Evolutionary conservation across 2,797 vertebrate genomes (phyloP).

Genomic region (Mormyrops boulengeri): DNA sequence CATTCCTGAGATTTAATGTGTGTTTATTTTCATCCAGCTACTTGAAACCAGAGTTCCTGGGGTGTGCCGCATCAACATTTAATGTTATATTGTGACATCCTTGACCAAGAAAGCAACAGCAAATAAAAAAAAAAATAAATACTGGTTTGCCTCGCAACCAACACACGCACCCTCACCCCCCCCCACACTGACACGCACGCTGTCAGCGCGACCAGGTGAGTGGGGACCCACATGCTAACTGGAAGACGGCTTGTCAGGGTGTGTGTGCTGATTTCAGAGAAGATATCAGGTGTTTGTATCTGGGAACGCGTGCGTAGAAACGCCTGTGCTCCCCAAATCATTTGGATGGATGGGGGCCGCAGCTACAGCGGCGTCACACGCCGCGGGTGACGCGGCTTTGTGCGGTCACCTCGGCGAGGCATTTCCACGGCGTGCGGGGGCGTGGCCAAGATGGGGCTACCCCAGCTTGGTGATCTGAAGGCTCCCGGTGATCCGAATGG

Average conservation of each 20-base stretch:
- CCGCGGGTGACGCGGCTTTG: neutral
- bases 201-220: neutral
- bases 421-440: slow-evolving; percentile 40
- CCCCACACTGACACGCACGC: no score
- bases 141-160: neutral
- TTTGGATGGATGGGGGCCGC: slow-evolving; percentile 26
- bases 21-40: neutral
- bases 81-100: slow-evolving; percentile 17
- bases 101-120: neutral
- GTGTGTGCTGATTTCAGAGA: neutral
- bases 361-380: slow-evolving; percentile 38
- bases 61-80: slow-evolving; percentile 1
- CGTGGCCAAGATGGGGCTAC: slow-evolving; percentile 46
- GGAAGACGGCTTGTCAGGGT: neutral
- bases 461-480: slow-evolving; percentile 85
- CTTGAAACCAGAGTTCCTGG: neutral
- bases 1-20: slow-evolving; percentile 23
- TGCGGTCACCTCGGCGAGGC: neutral
- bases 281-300: neutral
- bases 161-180: neutral
- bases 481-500: slow-evolving; percentile 83
- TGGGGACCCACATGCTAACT: neutral
- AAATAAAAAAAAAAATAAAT: neutral
- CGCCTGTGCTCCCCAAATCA: neutral
- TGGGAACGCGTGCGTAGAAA: neutral